These are phyloP conservation scores for Epiblema foenella DNA, from an alignment of 2,888 invertebrate genomes.

Conservation along the genomic window DNA sequence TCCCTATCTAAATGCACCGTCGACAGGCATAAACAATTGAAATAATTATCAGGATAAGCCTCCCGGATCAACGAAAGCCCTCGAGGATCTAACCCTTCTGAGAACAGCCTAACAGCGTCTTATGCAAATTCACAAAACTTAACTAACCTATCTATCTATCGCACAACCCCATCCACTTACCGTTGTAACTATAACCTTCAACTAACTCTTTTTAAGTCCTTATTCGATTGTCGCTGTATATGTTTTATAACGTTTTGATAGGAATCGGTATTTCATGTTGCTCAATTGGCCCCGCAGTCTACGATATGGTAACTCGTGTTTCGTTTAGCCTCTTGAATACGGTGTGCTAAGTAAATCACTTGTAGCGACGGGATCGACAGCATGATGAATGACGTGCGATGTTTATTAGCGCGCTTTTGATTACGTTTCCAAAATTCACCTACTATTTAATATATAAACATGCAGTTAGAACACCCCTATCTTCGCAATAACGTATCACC, in stretches of 20 bases:
- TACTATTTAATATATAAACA: too few relatives aligned
- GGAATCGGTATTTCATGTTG: constrained; percentile 64
- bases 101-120: constrained; percentile 77
- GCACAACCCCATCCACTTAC: constrained; percentile 51
- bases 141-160: constrained; percentile 48
- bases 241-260: constrained; percentile 50
- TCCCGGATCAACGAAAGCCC: constrained; percentile 79
- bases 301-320: constrained; percentile 72
- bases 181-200: constrained; percentile 46
- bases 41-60: constrained; percentile 85
- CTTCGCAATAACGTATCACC: too few relatives aligned
- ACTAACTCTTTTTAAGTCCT: neutral
- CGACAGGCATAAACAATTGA: constrained; percentile 85
- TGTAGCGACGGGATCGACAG: constrained; percentile 28
- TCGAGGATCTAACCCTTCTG: constrained; percentile 82
- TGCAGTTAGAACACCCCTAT: too few relatives aligned
- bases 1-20: constrained; percentile 83
- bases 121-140: constrained; percentile 82
- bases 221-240: constrained; percentile 42
- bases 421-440: constrained; percentile 1
- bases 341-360: constrained; percentile 41
- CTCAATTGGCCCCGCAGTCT: constrained; percentile 76
- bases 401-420: constrained; percentile 18
- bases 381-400: constrained; percentile 36
- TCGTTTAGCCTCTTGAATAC: constrained; percentile 57